Evolutionary conservation across 2,113 vertebrate genomes (phyloP).

Genomic region (Orycteropus afer): DNA sequence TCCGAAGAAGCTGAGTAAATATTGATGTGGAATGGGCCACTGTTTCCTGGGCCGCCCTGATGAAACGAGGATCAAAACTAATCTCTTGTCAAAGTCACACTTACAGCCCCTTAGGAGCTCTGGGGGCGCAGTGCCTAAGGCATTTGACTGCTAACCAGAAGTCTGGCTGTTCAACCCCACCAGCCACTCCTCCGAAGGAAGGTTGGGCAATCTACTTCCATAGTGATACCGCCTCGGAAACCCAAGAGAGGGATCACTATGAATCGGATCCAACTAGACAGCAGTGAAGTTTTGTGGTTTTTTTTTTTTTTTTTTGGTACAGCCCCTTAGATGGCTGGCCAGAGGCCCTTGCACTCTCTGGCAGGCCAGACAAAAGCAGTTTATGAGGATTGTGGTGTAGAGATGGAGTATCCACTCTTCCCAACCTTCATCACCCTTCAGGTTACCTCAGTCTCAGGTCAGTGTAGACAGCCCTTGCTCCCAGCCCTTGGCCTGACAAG

Average conservation of each 20-base stretch:
- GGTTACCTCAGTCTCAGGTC: not conserved
- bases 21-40: not conserved
- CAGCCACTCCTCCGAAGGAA: no score
- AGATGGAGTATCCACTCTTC: not conserved
- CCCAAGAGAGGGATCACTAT: no score
- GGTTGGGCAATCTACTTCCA: no score
- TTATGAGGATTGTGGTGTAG: not conserved
- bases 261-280: no score
- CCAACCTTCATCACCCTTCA: not conserved
- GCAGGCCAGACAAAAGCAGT: not conserved
- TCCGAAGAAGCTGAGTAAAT: not conserved
- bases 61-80: constrained; percentile 34
- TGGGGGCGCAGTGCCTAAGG: no score
- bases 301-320: no score
- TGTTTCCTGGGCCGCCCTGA: not conserved
- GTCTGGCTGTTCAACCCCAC: no score
- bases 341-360: not conserved
- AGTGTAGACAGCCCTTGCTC: not conserved
- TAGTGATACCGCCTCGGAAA: no score
- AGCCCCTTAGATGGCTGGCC: not conserved
- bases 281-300: no score
- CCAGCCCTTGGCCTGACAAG: not conserved
- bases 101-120: not conserved
- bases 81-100: not conserved
- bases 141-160: no score